A percentile compares a stretch with the other conserved stretches of the same genome.
phyloP scores from a whole-genome alignment of 2,888 invertebrate genomes.

The Drosophila infuscata region DNA sequence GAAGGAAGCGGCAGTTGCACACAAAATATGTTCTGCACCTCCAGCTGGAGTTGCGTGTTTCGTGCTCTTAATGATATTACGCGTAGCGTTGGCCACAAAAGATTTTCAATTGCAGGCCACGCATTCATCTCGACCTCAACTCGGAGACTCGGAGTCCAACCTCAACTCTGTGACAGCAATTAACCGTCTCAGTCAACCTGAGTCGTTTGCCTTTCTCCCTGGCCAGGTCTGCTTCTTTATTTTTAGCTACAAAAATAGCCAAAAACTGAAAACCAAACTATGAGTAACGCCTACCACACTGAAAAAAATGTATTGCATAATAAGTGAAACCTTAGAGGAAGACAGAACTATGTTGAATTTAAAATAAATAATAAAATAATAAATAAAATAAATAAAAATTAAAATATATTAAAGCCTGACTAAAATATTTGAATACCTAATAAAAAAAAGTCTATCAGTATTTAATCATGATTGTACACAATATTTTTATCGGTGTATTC shows the following conservation, averaged over 20 bases:
- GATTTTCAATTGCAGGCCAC: conserved; percentile 58
- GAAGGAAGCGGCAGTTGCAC: conserved; percentile 62
- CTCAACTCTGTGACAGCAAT: conserved; percentile 80
- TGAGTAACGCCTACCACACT: conserved; percentile 33
- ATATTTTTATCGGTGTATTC: no score
- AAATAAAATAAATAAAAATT: no score
- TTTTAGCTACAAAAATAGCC: conserved; percentile 41
- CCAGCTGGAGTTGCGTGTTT: conserved; percentile 66
- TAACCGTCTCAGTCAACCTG: conserved; percentile 79
- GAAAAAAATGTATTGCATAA: not conserved
- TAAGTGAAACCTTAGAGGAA: not conserved
- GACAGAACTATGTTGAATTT: not conserved
- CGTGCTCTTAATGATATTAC: conserved; percentile 41
- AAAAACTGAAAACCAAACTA: conserved; percentile 10
- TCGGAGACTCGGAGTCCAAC: conserved; percentile 6
- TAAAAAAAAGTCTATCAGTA: not conserved
- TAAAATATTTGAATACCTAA: no score
- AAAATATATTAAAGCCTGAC: no score
- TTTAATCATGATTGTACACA: not conserved
- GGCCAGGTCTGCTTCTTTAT: conserved; percentile 34
- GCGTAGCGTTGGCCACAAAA: conserved; percentile 54
- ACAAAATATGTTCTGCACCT: conserved; percentile 75
- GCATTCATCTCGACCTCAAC: conserved; percentile 35
- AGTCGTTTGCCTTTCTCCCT: conserved; percentile 52
- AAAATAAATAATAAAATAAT: not conserved